Percentiles rank a stretch among this genome's conserved stretches.
These are phyloP conservation scores for Sakesphorus luctuosus DNA, from an alignment of 2,113 vertebrate genomes.

Conservation along the genomic window DNA sequence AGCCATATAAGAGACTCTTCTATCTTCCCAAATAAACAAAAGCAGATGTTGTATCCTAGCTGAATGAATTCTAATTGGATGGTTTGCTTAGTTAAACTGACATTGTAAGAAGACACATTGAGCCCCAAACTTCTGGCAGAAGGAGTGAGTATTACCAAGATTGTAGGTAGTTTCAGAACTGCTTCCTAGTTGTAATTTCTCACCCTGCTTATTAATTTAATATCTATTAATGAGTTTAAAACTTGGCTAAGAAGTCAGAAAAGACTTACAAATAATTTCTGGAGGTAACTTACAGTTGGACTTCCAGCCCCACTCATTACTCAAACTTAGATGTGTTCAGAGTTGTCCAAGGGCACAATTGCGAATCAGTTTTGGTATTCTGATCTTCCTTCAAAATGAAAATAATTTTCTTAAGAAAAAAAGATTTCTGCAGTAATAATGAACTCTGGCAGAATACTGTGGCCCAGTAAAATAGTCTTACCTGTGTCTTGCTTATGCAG, in stretches of 20 bases:
- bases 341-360: neutral
- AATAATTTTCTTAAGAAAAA: neutral
- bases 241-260: neutral
- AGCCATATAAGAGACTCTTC: neutral
- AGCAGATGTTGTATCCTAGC: neutral
- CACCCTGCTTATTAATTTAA: neutral
- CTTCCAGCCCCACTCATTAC: neutral
- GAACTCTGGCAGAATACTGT: neutral
- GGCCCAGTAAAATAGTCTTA: neutral
- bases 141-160: neutral
- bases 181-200: neutral
- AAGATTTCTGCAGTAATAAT: neutral
- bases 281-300: neutral
- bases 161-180: neutral
- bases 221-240: neutral
- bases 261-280: neutral
- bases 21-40: neutral
- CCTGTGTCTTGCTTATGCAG: neutral
- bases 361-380: neutral
- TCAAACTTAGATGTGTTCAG: neutral
- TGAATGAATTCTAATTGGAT: neutral
- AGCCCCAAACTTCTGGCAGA: neutral
- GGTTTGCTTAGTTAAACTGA: neutral
- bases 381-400: neutral
- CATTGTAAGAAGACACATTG: neutral